phyloP scores from a whole-genome alignment of 92 coral and sea anemone species.

The Paragorgia papillata region DNA sequence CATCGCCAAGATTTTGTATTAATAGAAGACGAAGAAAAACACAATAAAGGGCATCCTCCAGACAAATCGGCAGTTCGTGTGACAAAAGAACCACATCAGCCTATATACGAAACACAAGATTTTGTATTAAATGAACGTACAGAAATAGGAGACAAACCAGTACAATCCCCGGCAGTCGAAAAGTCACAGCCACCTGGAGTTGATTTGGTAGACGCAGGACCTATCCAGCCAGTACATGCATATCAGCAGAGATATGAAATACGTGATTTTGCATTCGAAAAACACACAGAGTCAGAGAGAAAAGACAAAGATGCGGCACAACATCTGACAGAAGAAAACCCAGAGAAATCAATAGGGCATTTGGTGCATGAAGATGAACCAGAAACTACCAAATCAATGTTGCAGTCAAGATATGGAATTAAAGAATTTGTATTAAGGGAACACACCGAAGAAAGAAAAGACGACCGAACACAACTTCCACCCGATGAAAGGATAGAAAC shows the following conservation, averaged over 20 bases:
- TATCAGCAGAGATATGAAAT: slow-evolving; percentile 2
- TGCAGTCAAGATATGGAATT: not conserved
- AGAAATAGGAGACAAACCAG: not conserved
- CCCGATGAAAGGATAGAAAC: not conserved
- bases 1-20: too few species aligned
- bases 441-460: not conserved
- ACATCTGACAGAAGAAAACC: too few species aligned
- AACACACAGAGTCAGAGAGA: too few species aligned
- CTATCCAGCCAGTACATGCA: not conserved
- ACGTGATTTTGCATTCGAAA: too few species aligned
- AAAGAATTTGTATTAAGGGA: too few species aligned
- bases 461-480: not conserved
- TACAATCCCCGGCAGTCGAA: not conserved
- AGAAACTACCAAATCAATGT: not conserved
- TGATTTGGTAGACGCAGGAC: not conserved
- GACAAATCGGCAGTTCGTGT: too few species aligned
- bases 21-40: too few species aligned
- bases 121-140: slow-evolving; percentile 16
- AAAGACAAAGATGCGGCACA: too few species aligned
- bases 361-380: not conserved
- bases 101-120: not conserved
- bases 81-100: not conserved
- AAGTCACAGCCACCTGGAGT: not conserved
- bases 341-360: too few species aligned
- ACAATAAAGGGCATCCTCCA: too few species aligned